These are phyloP conservation scores for Drosophila cognata DNA, from an alignment of 2,888 invertebrate genomes.

Conservation along the genomic window DNA sequence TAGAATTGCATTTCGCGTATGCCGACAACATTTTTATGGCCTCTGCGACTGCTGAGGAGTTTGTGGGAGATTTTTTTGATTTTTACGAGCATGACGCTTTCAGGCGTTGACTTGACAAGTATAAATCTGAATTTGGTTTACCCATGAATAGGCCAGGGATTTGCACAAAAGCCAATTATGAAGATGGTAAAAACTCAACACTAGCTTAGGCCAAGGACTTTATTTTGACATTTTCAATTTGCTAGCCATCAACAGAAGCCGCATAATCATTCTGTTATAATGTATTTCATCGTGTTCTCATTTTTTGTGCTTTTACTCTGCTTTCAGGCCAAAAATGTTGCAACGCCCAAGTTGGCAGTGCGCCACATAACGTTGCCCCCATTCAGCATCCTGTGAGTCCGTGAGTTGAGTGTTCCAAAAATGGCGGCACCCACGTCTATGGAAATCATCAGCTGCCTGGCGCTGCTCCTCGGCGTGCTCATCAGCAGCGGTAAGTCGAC, in stretches of 20 bases:
- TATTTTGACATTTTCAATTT: conserved; percentile 54
- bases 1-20: conserved; percentile 40
- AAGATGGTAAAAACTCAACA: conserved; percentile 33
- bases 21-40: conserved; percentile 42
- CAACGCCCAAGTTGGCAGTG: conserved; percentile 45
- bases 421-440: conserved; percentile 60
- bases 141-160: conserved; percentile 44
- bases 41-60: conserved; percentile 3
- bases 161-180: conserved; percentile 58
- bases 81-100: conserved; percentile 49
- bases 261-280: conserved; percentile 57
- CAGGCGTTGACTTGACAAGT: conserved; percentile 40
- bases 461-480: conserved; percentile 58
- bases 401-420: conserved; percentile 21
- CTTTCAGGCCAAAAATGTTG: conserved; percentile 52
- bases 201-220: conserved; percentile 28
- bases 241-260: conserved; percentile 36
- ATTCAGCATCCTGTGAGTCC: conserved; percentile 20
- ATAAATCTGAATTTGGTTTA: conserved; percentile 45
- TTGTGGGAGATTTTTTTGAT: conserved; percentile 36
- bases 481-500: conserved; percentile 63
- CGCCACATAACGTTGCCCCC: conserved; percentile 52
- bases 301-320: conserved; percentile 14
- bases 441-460: conserved; percentile 64
- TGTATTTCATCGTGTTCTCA: conserved; percentile 12